phyloP scores from a whole-genome alignment of 2,888 invertebrate genomes.

The Morinoia aosen region DNA sequence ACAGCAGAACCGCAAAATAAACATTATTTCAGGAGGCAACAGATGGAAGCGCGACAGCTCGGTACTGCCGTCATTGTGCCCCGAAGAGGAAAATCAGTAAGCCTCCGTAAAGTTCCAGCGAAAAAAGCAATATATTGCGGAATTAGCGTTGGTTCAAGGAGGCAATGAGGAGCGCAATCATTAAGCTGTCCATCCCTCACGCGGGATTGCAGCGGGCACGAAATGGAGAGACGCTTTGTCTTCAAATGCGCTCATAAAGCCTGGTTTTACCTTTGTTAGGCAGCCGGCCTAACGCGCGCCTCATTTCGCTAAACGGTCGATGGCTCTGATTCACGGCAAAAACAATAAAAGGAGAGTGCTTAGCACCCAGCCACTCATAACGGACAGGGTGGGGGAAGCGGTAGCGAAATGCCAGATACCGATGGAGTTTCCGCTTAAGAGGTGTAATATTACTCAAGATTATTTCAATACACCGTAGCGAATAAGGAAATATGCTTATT shows the following conservation, averaged over 20 bases:
- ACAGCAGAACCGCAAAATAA: too few relatives aligned
- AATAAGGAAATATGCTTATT: too few relatives aligned
- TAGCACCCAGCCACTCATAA: background rate
- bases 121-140: background rate
- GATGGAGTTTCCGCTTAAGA: background rate
- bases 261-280: background rate
- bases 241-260: constrained; percentile 6
- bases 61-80: background rate
- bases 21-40: background rate
- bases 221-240: constrained; percentile 12
- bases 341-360: constrained; percentile 9
- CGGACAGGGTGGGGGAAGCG: background rate
- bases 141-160: background rate
- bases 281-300: background rate
- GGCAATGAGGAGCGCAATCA: background rate
- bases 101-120: background rate
- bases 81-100: background rate
- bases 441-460: too few relatives aligned
- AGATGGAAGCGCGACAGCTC: background rate
- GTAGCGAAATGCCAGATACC: background rate
- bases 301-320: background rate
- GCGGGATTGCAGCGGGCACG: background rate
- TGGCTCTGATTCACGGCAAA: background rate
- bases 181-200: constrained; percentile 17
- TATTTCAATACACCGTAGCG: too few relatives aligned